Evolutionary conservation across 2,888 invertebrate genomes (phyloP).

Genomic region (Notodonta ziczac): DNA sequence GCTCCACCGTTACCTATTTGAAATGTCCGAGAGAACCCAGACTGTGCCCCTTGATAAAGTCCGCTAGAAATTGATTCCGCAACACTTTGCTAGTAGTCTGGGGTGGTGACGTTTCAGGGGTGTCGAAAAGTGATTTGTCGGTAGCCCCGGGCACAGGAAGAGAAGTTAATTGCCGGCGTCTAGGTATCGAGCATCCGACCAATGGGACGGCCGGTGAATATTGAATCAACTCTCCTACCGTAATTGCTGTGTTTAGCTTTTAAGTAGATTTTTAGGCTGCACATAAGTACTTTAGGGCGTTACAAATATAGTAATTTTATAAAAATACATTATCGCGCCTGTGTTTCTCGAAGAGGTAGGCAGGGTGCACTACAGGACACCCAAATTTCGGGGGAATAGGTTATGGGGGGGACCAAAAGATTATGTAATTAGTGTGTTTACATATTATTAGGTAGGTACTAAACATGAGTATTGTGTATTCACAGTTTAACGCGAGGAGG

Average conservation of each 20-base stretch:
- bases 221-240: slow-evolving; percentile 48
- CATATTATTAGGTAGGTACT: not conserved
- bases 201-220: slow-evolving; percentile 68
- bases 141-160: slow-evolving; percentile 71
- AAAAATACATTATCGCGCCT: too few relatives aligned
- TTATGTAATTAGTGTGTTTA: not conserved
- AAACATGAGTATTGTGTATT: not conserved
- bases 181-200: slow-evolving; percentile 73
- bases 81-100: not conserved
- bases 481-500: too few relatives aligned
- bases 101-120: slow-evolving; percentile 34
- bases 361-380: too few relatives aligned
- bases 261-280: not conserved
- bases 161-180: slow-evolving; percentile 71
- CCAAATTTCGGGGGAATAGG: too few relatives aligned
- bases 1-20: too few relatives aligned
- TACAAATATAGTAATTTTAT: too few relatives aligned
- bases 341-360: too few relatives aligned
- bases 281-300: too few relatives aligned
- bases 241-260: slow-evolving; percentile 9
- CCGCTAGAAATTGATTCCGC: not conserved
- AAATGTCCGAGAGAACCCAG: too few relatives aligned
- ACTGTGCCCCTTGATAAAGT: not conserved
- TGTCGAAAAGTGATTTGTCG: slow-evolving; percentile 72
- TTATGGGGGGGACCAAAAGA: too few relatives aligned